Evolutionary conservation across 2,888 invertebrate genomes (phyloP).

Genomic region (Adelphocoris suturalis): DNA sequence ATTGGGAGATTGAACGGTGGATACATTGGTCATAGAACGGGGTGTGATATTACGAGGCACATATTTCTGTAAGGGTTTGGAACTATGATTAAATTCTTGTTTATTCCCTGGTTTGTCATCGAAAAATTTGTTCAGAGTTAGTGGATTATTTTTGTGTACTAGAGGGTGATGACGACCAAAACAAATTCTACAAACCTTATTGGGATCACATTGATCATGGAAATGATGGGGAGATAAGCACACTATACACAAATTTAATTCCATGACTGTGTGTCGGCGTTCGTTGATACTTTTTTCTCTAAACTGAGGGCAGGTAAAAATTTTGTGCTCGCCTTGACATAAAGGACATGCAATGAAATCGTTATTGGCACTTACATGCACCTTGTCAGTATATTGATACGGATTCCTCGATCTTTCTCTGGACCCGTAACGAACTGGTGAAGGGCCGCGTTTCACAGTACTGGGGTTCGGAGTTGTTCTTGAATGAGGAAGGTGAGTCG

Average conservation of each 20-base stretch:
- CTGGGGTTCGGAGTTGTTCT: no score
- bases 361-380: no score
- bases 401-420: no score
- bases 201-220: not conserved
- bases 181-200: not conserved
- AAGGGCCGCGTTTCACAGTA: no score
- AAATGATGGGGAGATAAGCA: not conserved
- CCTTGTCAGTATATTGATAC: no score
- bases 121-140: not conserved
- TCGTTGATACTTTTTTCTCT: not conserved
- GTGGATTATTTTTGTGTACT: constrained; percentile 13
- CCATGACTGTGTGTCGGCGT: not conserved
- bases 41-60: not conserved
- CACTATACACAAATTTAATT: not conserved
- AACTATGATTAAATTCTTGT: not conserved
- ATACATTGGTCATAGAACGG: not conserved
- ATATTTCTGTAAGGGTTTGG: not conserved
- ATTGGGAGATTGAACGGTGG: not conserved
- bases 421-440: no score
- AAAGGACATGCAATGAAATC: no score
- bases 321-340: no score
- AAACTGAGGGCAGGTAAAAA: no score
- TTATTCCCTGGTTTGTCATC: constrained; percentile 2
- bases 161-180: constrained; percentile 1
- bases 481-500: no score